A percentile compares a stretch with the other conserved stretches of the same genome.
Conservation (phyloP, 2,113 vertebrate species). For the Rhizomys pruinosus region DNA sequence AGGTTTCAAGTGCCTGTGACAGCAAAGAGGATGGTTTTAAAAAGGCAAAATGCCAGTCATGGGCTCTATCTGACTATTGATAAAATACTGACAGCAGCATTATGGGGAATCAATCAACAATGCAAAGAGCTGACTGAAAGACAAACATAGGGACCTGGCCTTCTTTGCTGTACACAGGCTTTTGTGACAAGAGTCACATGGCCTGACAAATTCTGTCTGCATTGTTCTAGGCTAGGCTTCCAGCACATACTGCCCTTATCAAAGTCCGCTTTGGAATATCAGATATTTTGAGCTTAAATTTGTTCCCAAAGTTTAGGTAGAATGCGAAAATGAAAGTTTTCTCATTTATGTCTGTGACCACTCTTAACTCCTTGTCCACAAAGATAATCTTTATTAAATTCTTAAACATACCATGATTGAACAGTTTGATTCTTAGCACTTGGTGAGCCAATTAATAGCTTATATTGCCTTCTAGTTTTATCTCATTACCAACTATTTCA, state of each 20-base stretch:
- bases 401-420: conserved; percentile 58
- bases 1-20: conserved; percentile 81
- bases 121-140: conserved; percentile 89
- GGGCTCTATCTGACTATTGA: conserved; percentile 85
- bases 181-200: conserved; percentile 85
- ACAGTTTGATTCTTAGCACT: conserved; percentile 31
- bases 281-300: conserved; percentile 21
- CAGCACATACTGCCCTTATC: conserved; percentile 58
- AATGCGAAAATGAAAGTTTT: conserved; percentile 46
- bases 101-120: conserved; percentile 86
- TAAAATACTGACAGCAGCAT: conserved; percentile 89
- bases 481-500: conserved; percentile 67
- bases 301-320: neutral
- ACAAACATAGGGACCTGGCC: conserved; percentile 83
- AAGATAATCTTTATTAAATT: conserved; percentile 30
- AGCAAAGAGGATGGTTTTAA: conserved; percentile 87
- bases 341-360: neutral
- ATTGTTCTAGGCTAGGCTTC: conserved; percentile 75
- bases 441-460: conserved; percentile 67
- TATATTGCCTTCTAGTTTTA: conserved; percentile 69
- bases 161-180: conserved; percentile 83
- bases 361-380: neutral
- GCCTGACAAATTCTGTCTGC: conserved; percentile 81
- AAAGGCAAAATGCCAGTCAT: conserved; percentile 89
- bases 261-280: conserved; percentile 58